These are phyloP conservation scores for Limnodromus scolopaceus DNA, from an alignment of 2,797 vertebrate genomes.

Conservation along the genomic window DNA sequence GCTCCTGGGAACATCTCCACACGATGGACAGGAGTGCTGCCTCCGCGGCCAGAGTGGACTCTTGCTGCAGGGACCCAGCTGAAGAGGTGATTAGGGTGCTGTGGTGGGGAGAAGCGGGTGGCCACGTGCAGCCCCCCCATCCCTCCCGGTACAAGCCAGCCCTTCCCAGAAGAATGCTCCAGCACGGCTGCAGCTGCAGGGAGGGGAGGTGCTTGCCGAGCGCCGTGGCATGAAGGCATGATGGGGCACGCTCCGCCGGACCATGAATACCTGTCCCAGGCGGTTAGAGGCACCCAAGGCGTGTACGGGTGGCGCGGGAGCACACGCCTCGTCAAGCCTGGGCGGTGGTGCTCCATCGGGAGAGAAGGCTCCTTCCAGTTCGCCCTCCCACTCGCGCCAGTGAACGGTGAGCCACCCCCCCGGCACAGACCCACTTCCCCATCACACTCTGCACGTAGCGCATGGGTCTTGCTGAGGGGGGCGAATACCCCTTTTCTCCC, in stretches of 20 bases:
- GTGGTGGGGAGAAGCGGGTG: not conserved
- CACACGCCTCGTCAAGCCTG: slow-evolving; percentile 33
- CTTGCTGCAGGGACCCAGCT: not conserved
- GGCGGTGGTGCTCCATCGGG: not conserved
- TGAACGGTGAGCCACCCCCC: not conserved
- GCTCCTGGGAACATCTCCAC: not conserved
- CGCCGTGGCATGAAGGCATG: slow-evolving; percentile 37
- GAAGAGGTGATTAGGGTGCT: not conserved
- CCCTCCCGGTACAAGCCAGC: not conserved
- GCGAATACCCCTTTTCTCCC: not conserved
- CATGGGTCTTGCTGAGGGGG: not conserved
- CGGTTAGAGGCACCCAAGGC: slow-evolving; percentile 37
- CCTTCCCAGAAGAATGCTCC: slow-evolving; percentile 26
- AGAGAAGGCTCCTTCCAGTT: not conserved
- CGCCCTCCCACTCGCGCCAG: not conserved
- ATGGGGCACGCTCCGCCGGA: slow-evolving; percentile 39
- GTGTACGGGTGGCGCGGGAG: slow-evolving; percentile 24
- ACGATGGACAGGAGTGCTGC: accelerated
- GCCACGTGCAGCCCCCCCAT: accelerated
- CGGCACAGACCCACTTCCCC: not conserved
- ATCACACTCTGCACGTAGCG: not conserved
- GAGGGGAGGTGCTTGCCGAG: slow-evolving; percentile 20
- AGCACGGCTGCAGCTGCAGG: slow-evolving; percentile 49
- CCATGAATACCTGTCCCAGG: slow-evolving; percentile 63
- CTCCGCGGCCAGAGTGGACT: accelerated